Percentiles rank a stretch among this genome's conserved stretches.
phyloP scores from a whole-genome alignment of 2,797 vertebrate genomes.

The Sylvilagus floridanus region DNA sequence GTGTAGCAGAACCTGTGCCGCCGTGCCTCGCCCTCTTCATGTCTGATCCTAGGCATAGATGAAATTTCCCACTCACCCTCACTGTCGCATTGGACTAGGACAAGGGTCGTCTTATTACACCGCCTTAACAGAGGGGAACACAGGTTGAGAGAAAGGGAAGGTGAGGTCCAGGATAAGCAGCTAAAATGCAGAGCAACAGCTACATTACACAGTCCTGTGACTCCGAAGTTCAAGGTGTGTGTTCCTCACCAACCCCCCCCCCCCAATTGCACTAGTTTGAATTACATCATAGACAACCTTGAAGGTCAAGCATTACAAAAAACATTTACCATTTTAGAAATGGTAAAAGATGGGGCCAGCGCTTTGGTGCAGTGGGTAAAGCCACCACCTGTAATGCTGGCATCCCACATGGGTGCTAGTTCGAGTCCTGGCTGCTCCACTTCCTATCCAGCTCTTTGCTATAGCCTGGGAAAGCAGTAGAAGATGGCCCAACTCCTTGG shows the following conservation, averaged over 20 bases:
- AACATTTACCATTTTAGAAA: slow-evolving; percentile 15
- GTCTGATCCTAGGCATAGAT: background rate
- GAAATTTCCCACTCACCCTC: background rate
- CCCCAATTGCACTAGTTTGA: background rate
- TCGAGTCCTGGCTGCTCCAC: too few relatives aligned
- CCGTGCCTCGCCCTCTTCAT: background rate
- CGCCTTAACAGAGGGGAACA: background rate
- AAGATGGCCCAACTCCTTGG: too few relatives aligned
- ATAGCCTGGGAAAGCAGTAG: too few relatives aligned
- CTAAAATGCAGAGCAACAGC: background rate
- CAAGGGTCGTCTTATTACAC: background rate
- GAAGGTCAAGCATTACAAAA: slow-evolving; percentile 35
- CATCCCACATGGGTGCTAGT: too few relatives aligned
- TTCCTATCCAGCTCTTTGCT: too few relatives aligned
- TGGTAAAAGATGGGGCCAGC: too few relatives aligned
- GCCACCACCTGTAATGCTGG: too few relatives aligned
- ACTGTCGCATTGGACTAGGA: too few relatives aligned
- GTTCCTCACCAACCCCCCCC: background rate
- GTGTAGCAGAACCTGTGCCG: background rate
- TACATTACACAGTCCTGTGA: background rate
- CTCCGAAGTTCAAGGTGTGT: background rate
- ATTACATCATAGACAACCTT: slow-evolving; percentile 12
- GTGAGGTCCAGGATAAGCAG: background rate
- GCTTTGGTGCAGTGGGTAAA: too few relatives aligned
- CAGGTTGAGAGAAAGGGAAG: background rate